Evolutionary conservation across 2,113 vertebrate species (phyloP).

Genomic region (Chunga burmeisteri): DNA sequence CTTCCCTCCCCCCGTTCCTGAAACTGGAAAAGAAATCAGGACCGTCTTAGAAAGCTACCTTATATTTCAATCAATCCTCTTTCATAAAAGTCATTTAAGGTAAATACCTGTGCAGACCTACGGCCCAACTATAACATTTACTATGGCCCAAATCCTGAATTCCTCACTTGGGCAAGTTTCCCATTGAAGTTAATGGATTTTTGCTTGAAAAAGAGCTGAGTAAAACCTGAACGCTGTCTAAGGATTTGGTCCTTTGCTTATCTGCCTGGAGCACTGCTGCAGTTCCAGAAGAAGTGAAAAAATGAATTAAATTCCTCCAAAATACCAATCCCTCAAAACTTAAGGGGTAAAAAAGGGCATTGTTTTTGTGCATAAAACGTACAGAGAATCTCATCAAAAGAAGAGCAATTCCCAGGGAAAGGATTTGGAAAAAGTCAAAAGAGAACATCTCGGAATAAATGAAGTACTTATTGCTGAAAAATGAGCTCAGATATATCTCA

Average conservation of each 20-base stretch:
- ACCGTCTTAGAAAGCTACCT: constrained; percentile 29
- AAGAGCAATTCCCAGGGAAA: constrained; percentile 34
- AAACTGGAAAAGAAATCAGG: constrained; percentile 57
- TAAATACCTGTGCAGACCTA: constrained; percentile 42
- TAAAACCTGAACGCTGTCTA: constrained; percentile 16
- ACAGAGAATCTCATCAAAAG: constrained; percentile 41
- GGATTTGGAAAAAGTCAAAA: constrained; percentile 33
- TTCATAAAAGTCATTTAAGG: constrained; percentile 58
- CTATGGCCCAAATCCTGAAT: constrained; percentile 12
- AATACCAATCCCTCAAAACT: background rate
- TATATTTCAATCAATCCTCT: constrained; percentile 47
- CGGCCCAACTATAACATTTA: constrained; percentile 32
- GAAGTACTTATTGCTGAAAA: constrained; percentile 75
- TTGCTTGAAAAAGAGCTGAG: constrained; percentile 35
- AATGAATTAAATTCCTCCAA: constrained; percentile 5
- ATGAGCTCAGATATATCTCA: constrained; percentile 66
- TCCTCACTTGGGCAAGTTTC: constrained; percentile 10
- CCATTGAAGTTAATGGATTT: constrained; percentile 28
- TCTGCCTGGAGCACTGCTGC: background rate
- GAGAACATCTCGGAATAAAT: constrained; percentile 67
- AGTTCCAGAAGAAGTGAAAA: constrained; percentile 3
- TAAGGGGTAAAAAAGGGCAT: background rate
- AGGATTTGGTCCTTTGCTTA: constrained; percentile 30
- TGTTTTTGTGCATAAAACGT: background rate
- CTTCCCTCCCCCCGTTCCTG: background rate